A percentile compares a stretch with the other conserved stretches of the same genome.
Conservation (phyloP, 1,140 invertebrate species). For the Drosophila bifasciata region DNA sequence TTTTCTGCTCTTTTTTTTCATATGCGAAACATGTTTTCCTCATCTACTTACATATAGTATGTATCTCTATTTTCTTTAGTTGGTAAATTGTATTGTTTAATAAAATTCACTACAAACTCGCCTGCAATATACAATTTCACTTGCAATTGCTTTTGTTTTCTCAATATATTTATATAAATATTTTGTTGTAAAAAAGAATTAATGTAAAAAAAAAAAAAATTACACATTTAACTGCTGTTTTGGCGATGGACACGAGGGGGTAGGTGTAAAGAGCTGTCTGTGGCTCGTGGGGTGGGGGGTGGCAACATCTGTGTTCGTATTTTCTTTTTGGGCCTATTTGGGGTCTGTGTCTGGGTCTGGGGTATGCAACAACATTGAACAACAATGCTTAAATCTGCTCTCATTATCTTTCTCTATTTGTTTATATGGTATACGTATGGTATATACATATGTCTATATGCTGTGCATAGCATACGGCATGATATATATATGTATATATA, state of each 20-base stretch:
- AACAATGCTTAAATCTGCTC: constrained; percentile 50
- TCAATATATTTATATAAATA: constrained; percentile 19
- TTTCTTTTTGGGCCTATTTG: constrained; percentile 32
- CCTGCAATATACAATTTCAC: not conserved
- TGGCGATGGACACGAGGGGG: not conserved
- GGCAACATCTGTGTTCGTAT: constrained; percentile 6
- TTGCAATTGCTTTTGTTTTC: not conserved
- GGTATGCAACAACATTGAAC: constrained; percentile 53
- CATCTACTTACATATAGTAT: too few species aligned
- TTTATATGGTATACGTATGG: constrained; percentile 21
- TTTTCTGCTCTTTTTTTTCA: constrained; percentile 6
- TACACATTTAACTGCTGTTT: constrained; percentile 16
- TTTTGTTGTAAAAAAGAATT: not conserved
- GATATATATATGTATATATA: constrained; percentile 55
- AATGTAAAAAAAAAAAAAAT: constrained; percentile 7
- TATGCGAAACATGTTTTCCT: not conserved
- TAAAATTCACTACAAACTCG: constrained; percentile 34
- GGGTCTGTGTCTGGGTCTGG: too few species aligned
- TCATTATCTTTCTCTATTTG: constrained; percentile 21
- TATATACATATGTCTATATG: constrained; percentile 35
- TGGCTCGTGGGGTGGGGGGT: constrained; percentile 26
- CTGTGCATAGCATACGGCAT: constrained; percentile 18
- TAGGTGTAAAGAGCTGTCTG: constrained; percentile 18
- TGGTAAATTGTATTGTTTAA: constrained; percentile 22
- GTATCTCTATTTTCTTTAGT: constrained; percentile 9